A percentile compares a stretch with the other conserved stretches of the same genome.
phyloP scores from a whole-genome alignment of 2,797 vertebrate genomes.

The Sebastes vulpes region DNA sequence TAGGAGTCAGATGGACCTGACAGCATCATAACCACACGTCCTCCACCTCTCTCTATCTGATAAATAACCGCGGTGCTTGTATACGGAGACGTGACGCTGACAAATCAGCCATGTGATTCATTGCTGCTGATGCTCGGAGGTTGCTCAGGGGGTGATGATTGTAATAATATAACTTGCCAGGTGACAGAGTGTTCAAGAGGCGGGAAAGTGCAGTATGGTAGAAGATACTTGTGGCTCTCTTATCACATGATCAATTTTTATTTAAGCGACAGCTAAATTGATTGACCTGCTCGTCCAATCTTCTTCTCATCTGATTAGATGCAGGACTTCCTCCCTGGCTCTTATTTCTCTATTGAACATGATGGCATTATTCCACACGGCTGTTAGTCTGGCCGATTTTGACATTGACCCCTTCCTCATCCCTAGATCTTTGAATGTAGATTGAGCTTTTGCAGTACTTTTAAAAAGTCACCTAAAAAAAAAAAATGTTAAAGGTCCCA shows the following conservation, averaged over 20 bases:
- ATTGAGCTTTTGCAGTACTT: background rate
- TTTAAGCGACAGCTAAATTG: background rate
- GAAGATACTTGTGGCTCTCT: background rate
- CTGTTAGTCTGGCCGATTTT: background rate
- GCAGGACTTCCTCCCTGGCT: background rate
- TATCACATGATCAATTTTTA: background rate
- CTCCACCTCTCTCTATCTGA: constrained; percentile 11
- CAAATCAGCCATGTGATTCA: constrained; percentile 60
- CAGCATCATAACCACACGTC: constrained; percentile 21
- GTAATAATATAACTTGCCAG: constrained; percentile 46
- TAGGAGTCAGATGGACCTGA: constrained; percentile 49
- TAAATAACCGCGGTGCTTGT: constrained; percentile 1
- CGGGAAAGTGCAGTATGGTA: background rate
- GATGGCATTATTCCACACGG: background rate
- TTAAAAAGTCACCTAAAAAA: background rate
- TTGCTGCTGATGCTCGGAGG: constrained; percentile 27
- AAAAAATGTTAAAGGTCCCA: background rate
- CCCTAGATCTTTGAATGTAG: background rate
- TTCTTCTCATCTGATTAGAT: constrained; percentile 19
- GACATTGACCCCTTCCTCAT: background rate
- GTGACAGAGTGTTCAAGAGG: constrained; percentile 15
- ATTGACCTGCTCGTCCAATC: background rate
- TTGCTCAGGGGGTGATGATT: constrained; percentile 45
- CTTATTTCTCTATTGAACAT: background rate
- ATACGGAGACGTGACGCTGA: constrained; percentile 20